Percentiles rank a stretch among this genome's conserved stretches.
phyloP scores from a whole-genome alignment of 2,888 invertebrate genomes.

The Eugnorisma glareosa region DNA sequence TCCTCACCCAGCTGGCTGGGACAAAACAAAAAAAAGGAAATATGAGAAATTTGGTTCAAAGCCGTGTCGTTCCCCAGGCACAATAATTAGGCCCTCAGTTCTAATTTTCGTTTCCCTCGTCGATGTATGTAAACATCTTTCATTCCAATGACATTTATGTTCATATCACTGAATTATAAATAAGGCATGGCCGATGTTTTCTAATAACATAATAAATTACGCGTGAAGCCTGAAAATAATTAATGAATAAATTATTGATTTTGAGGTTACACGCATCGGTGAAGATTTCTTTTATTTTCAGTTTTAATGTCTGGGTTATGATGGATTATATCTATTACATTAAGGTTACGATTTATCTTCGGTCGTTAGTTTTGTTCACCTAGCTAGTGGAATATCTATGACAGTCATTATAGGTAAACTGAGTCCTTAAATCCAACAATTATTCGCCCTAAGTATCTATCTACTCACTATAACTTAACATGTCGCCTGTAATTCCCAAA shows the following conservation, averaged over 20 bases:
- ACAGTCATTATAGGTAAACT: background rate
- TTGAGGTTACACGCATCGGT: slow-evolving; percentile 8
- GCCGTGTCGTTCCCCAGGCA: slow-evolving; percentile 22
- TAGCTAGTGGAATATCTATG: slow-evolving; percentile 14
- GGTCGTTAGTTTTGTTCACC: slow-evolving; percentile 13
- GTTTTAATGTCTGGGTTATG: slow-evolving; percentile 18
- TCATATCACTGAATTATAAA: slow-evolving; percentile 57
- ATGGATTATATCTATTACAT: slow-evolving; percentile 26
- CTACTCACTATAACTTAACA: background rate
- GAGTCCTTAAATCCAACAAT: background rate
- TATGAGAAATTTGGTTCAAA: slow-evolving; percentile 11
- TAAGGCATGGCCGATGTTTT: slow-evolving; percentile 40
- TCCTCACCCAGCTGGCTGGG: background rate
- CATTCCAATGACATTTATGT: slow-evolving; percentile 50
- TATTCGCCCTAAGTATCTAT: background rate
- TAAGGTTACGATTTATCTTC: slow-evolving; percentile 13
- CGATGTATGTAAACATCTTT: slow-evolving; percentile 47
- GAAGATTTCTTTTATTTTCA: slow-evolving; percentile 23
- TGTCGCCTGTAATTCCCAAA: background rate
- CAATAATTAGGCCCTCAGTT: slow-evolving; percentile 44
- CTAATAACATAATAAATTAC: slow-evolving; percentile 45
- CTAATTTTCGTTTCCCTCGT: slow-evolving; percentile 33
- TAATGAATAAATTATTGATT: slow-evolving; percentile 50
- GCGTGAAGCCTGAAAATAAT: slow-evolving; percentile 42
- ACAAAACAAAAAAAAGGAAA: background rate